Evolutionary conservation across 2,888 invertebrate species (phyloP), one percentile per base, ranked within the genome.

Genomic region (Scaptomyza polygonia): DNA sequence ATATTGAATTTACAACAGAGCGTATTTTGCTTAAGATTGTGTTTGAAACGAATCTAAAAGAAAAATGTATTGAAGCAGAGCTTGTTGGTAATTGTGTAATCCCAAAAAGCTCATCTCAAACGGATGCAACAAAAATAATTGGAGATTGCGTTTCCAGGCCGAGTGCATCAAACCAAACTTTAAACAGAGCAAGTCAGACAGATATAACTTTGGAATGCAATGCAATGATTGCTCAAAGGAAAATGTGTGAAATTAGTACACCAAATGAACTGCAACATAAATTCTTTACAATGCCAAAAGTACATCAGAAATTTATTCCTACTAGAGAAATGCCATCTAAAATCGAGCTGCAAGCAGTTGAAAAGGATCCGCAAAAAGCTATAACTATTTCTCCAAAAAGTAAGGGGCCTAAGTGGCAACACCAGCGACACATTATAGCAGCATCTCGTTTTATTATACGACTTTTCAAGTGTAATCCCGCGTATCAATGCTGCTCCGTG

Each of bases 401-500:
- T 5, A 25, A 25, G 5, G 5, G 25, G 25, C 25, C 25, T 4
- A 34, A 25, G 16, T 51, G 57, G 53, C 40, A 66, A 0, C 76
- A 82, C 21, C 54, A 65, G 11, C 53, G 71, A 0, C 29, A 82
- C 11, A 8, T 66, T 0, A 64, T 80, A 21, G 69, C 58, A 3
- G 79, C 76, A 0, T 65, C 79, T 0, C 52, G 45, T 1, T 43
- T n/a, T 9, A 47, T 82, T n/a, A 9, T 79, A 9, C 29, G 63
- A 7, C 43, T 59, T 1, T 69, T 86, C 6, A 65, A 76, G 7
- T 61, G 72, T 9, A 82, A 82, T 55, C 66, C 83, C 1, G 43
- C 63, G 5, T 78, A 75, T 21, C 59, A 63, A 4, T 58, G 62
- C 8, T 5, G 25, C 0, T 5, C 30, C 0, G 5, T 6, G 7